Evolutionary conservation across 2,888 invertebrate genomes (phyloP).

Genomic region (Antheraea yamamai): DNA sequence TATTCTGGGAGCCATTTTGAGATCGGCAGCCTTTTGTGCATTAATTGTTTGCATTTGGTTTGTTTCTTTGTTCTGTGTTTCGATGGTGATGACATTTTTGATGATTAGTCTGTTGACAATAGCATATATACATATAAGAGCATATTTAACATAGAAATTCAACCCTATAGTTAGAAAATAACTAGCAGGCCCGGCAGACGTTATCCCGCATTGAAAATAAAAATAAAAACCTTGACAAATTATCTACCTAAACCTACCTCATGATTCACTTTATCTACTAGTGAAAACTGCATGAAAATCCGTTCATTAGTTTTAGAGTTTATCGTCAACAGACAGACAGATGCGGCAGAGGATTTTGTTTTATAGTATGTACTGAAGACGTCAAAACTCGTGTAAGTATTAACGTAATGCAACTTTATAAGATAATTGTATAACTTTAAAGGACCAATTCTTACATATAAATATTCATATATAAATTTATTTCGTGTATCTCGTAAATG

Average conservation of each 20-base stretch:
- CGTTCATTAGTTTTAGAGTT: no score
- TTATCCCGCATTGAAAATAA: no score
- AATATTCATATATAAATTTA: no score
- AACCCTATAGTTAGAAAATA: neutral
- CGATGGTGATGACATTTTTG: conserved; percentile 70
- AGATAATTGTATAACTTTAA: neutral
- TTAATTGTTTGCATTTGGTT: conserved; percentile 60
- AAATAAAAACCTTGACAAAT: no score
- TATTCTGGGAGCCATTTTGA: conserved; percentile 89
- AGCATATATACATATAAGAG: conserved; percentile 24
- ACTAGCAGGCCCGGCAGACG: no score
- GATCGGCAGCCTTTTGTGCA: conserved; percentile 83
- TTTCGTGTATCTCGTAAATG: no score
- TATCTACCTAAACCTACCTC: no score
- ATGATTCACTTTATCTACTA: no score
- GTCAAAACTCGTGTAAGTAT: neutral
- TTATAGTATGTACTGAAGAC: neutral
- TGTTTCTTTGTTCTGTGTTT: conserved; percentile 69
- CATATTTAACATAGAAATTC: neutral
- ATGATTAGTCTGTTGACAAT: conserved; percentile 18
- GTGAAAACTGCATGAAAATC: no score
- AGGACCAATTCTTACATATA: no score
- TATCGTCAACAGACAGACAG: no score
- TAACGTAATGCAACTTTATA: neutral
- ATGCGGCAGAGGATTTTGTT: no score